These are phyloP conservation scores for Natator depressus DNA, from an alignment of 2,113 vertebrate genomes.

Conservation along the genomic window DNA sequence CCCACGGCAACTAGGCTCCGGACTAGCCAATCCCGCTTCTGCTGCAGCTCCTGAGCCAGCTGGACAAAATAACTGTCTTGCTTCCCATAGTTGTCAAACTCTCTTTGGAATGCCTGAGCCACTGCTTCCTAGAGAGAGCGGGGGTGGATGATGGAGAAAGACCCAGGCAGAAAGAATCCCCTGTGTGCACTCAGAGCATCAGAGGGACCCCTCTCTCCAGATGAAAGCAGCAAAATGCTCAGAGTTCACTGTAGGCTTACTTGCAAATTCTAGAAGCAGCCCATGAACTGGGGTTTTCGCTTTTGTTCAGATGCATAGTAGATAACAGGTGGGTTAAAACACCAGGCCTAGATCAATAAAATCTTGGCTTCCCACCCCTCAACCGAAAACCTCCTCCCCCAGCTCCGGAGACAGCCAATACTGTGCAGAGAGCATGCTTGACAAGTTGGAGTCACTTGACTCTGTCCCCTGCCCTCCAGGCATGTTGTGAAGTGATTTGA, in stretches of 20 bases:
- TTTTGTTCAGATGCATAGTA: not conserved
- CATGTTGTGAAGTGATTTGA: rapidly evolving
- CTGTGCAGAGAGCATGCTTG: not conserved
- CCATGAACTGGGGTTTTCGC: not conserved
- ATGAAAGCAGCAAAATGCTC: not conserved
- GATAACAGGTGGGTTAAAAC: not conserved
- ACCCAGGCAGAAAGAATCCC: not conserved
- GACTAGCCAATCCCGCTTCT: slow-evolving; percentile 83
- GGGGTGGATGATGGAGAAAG: not conserved
- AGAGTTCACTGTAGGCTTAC: not conserved
- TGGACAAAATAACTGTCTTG: slow-evolving; percentile 91
- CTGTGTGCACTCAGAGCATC: not conserved
- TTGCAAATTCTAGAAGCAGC: not conserved
- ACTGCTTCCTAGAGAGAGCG: slow-evolving; percentile 84
- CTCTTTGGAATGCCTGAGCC: slow-evolving; percentile 85
- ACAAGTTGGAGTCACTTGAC: not conserved
- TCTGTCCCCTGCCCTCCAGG: not conserved
- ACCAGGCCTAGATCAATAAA: not conserved
- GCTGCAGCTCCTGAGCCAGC: slow-evolving; percentile 79
- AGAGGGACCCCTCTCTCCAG: not conserved
- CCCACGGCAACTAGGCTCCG: slow-evolving; percentile 82
- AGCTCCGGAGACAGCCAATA: not conserved
- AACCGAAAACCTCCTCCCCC: not conserved
- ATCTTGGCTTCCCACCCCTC: not conserved
- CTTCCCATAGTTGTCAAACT: slow-evolving; percentile 79